These are phyloP conservation scores for Pampusana beccarii DNA, from an alignment of 2,113 vertebrate species.

Conservation along the genomic window DNA sequence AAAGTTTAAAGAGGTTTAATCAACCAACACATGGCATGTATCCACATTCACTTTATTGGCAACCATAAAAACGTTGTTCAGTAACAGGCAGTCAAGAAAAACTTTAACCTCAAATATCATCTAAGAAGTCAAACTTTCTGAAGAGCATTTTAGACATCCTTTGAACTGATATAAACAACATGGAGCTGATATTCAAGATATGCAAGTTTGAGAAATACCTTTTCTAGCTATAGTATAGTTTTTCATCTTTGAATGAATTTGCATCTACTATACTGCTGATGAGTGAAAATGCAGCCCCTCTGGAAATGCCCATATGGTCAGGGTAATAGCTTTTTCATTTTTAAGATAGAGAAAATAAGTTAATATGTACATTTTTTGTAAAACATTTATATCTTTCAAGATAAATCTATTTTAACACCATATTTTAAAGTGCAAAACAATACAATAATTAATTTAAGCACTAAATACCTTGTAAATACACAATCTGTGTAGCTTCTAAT, in stretches of 20 bases:
- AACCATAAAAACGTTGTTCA: neutral
- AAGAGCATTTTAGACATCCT: neutral
- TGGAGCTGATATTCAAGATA: neutral
- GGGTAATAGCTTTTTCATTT: neutral
- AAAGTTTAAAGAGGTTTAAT: neutral
- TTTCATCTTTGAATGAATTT: neutral
- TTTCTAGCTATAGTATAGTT: neutral
- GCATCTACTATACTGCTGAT: neutral
- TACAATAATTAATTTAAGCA: neutral
- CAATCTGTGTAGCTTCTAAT: neutral
- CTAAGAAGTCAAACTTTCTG: neutral
- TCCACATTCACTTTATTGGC: neutral
- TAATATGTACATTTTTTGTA: neutral
- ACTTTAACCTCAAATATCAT: neutral
- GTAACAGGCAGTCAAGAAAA: neutral
- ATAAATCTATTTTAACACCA: neutral
- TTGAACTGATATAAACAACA: neutral
- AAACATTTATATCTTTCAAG: neutral
- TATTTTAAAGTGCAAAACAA: constrained; percentile 1
- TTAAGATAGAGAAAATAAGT: neutral
- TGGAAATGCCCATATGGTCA: neutral
- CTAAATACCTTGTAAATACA: neutral
- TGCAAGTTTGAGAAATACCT: neutral
- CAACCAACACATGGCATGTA: neutral
- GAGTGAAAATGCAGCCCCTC: neutral